Evolutionary conservation across 1,140 invertebrate species (phyloP), one percentile per base, ranked within the genome.

Genomic region (Pseudachorutes palmiensis): DNA sequence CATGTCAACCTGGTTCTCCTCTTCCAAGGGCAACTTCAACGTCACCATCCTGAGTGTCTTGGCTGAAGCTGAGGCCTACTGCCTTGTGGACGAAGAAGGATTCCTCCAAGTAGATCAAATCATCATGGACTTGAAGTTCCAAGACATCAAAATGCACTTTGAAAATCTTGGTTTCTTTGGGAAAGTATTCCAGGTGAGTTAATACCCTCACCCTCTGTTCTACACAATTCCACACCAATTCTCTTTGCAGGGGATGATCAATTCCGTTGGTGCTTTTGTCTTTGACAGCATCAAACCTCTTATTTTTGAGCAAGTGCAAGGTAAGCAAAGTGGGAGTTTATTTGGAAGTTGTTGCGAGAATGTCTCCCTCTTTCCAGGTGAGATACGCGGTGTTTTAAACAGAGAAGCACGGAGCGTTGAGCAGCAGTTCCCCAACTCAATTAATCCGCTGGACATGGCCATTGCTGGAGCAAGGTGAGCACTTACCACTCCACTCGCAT

Each of bases 221-320:
- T 55, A 14, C 5, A 28, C 9, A 14, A 16, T 67, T 48, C 19
- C 48, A 22, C 2, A 29, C 24, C 24, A 19, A 31, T 59, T n/a
- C n/a, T n/a, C 30, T 58, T 12, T 41, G 30, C 63, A 76, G 74
- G 82, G 87, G 0, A 79, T 91, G 31, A 82, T 91, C 1, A 91
- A 91, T 76, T 87, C 88, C 0, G 81, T 90, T 0, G 89, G 89
- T 0, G 83, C 83, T n/a, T 85, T 90, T 55, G 80, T 92, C 0
- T 92, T 92, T 72, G 89, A 92, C 73, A 87, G 87, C 16, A 88
- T 92, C 65, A 92, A 92, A 75, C 90, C 90, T 0, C 89, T 88
- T 65, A 85, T 92, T 70, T 78, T 92, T 2, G 83, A 83, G 68
- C 85, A 91, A 77, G 86, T 88, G 0, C 89, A 91, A 73, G 83